Evolutionary conservation across 2,797 vertebrate genomes (phyloP), one percentile per base, ranked within the genome.

Genomic region (Artibeus jamaicensis): DNA sequence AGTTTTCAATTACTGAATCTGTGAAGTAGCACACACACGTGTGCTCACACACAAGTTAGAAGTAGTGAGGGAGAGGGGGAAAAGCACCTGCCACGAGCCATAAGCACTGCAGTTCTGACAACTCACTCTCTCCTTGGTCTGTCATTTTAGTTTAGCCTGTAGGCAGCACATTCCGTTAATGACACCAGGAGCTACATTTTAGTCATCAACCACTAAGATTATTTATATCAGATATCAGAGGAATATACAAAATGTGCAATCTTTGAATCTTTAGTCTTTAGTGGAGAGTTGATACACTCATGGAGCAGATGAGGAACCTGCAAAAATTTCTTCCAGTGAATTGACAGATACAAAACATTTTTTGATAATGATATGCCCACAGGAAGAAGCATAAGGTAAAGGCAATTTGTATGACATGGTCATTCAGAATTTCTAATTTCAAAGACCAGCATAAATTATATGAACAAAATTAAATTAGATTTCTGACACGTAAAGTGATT

Each of bases 221-320:
- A 90, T 97, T 97, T 97, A 92, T 96, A 92, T 97, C 96, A 96
- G 94, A 97, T 98, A 95, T 96, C 87, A 94, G 95, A 96, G 96
- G 92, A 96, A 98, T 97, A 97, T 97, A 98, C 97, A 21, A 76
- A 65, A 71, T 39, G 19, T 73, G 15, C 3, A 77, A 2, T 57
- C n/a, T 65, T 71, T 93, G 82, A 78, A 74, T 65, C 8, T 79
- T 74, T 59, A 86, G n/a, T 78, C 53, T 32, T 55, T 62, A 79
- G 42, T 26, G 11, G 34, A 55, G 29, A 67, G 29, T 21, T 53
- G 48, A 26, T 50, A 46, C 12, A 76, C 32, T 83, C 11, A 29
- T 55, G 22, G 34, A 46, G 21, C 21, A 90, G 32, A 57, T 44
- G 29, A 85, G 19, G 26, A 70, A 32, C 21, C 68, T 12, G 15